A percentile compares a stretch with the other conserved stretches of the same genome.
These are phyloP conservation scores for Catostylus mosaicus DNA, from an alignment of 30 jellyfish, hydroid and myxozoan genomes.

Conservation along the genomic window DNA sequence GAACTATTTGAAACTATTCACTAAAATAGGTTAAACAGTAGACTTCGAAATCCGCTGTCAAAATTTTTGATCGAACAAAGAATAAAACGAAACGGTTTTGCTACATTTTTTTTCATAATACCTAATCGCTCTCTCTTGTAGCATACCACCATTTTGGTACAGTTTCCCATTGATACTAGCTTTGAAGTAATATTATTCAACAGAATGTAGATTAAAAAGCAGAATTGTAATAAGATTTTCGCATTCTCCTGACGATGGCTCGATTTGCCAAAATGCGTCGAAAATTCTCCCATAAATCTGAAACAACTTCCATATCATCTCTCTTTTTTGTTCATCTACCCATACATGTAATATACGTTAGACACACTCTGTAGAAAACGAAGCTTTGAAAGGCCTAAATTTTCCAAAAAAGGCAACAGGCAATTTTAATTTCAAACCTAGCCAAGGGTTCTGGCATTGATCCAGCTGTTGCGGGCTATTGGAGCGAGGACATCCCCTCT, in stretches of 20 bases:
- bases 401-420: too few species aligned
- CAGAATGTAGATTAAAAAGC: background rate
- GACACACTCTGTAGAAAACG: too few species aligned
- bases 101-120: slow-evolving; percentile 19
- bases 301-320: too few species aligned
- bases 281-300: too few species aligned
- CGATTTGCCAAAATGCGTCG: background rate
- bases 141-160: slow-evolving; percentile 8
- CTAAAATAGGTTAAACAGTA: slow-evolving; percentile 22
- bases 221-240: background rate
- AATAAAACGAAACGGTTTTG: slow-evolving; percentile 7
- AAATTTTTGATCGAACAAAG: background rate
- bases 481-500: too few species aligned
- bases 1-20: slow-evolving; percentile 1
- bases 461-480: too few species aligned
- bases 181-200: background rate
- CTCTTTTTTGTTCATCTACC: too few species aligned
- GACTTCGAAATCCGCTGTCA: slow-evolving; percentile 6
- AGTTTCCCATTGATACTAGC: slow-evolving; percentile 2
- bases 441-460: too few species aligned
- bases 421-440: too few species aligned
- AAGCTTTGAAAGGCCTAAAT: too few species aligned
- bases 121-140: slow-evolving; percentile 14
- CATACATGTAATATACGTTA: too few species aligned
- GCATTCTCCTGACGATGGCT: background rate